phyloP scores from a whole-genome alignment of 2,888 invertebrate genomes.

The Griposia aprilina region DNA sequence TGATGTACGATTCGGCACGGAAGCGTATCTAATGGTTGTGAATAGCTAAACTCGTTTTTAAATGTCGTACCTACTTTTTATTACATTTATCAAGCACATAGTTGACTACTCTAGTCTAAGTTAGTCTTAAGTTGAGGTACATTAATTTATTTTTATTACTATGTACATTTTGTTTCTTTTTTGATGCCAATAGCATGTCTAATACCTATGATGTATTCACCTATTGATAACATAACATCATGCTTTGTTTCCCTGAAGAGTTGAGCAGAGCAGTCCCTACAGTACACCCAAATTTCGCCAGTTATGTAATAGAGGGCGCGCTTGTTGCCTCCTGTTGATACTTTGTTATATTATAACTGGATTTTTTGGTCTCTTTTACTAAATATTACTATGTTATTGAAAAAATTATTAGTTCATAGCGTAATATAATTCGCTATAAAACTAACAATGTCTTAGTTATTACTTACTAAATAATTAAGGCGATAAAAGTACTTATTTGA shows the following conservation, averaged over 20 bases:
- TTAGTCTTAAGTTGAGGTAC: constrained; percentile 13
- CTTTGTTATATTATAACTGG: neutral
- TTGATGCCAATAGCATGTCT: neutral
- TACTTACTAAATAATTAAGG: neutral
- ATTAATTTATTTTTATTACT: neutral
- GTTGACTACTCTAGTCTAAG: neutral
- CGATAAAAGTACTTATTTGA: neutral
- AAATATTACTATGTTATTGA: neutral
- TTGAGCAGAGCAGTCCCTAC: too few relatives aligned
- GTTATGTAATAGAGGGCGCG: neutral
- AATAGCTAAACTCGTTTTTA: too few relatives aligned
- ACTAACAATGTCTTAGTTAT: neutral
- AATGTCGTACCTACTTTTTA: neutral
- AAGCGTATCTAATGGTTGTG: too few relatives aligned
- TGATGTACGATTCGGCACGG: too few relatives aligned
- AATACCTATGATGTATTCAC: neutral
- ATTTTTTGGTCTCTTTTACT: too few relatives aligned
- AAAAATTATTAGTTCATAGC: neutral
- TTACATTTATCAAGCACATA: too few relatives aligned
- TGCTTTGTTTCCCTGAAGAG: neutral
- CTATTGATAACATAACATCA: neutral
- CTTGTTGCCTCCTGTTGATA: neutral
- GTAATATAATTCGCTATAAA: neutral
- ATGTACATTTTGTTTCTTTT: neutral
- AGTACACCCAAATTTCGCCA: too few relatives aligned